phyloP scores from a whole-genome alignment of 2,113 vertebrate species.

The Gila orcuttii region DNA sequence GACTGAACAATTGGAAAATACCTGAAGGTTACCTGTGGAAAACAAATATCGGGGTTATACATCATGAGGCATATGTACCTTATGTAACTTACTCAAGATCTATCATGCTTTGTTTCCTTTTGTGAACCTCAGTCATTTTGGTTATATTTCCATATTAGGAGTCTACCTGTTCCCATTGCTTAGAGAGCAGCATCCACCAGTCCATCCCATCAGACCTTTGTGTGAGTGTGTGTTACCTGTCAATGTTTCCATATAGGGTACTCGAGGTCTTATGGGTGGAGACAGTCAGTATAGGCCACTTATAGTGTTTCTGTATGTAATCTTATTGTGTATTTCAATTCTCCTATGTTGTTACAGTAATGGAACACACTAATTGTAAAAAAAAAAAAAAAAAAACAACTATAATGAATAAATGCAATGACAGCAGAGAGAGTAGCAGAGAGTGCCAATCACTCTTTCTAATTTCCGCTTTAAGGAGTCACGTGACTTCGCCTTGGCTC shows the following conservation, averaged over 20 bases:
- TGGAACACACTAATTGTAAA: not conserved
- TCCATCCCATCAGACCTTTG: conserved; percentile 25
- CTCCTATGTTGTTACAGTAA: not conserved
- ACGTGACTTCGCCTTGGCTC: conserved; percentile 30
- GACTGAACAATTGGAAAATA: not conserved
- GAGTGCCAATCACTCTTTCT: conserved; percentile 13
- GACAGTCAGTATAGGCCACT: not conserved
- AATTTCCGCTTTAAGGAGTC: conserved; percentile 43
- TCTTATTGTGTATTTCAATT: not conserved
- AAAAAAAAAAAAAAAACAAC: not conserved
- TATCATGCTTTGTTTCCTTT: not conserved
- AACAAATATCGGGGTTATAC: not conserved
- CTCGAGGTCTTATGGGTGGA: conserved; percentile 29
- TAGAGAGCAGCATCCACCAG: not conserved
- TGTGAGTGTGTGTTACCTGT: conserved; percentile 29
- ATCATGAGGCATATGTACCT: not conserved
- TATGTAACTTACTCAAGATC: not conserved
- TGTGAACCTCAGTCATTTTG: not conserved
- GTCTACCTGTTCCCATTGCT: conserved; percentile 20
- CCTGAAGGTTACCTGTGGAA: not conserved
- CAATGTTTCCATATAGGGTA: conserved; percentile 38
- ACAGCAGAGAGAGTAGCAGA: not conserved
- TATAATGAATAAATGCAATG: not conserved
- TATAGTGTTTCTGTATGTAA: not conserved
- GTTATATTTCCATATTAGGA: conserved; percentile 41